Conservation (phyloP, 2,888 invertebrate species). For the Mechanitis messenoides region DNA sequence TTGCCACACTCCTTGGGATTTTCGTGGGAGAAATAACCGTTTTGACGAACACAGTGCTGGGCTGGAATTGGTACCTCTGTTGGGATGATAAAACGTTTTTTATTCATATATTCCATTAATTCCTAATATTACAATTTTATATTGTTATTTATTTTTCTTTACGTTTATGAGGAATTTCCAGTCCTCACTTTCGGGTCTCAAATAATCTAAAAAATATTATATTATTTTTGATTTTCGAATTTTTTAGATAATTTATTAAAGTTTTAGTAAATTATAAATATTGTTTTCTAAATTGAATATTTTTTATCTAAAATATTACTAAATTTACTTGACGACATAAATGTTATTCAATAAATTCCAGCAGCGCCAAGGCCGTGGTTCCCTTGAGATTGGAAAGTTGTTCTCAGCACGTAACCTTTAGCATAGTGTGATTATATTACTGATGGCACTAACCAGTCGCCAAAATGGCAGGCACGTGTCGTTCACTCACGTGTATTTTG, state of each 20-base stretch:
- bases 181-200: too few relatives aligned
- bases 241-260: too few relatives aligned
- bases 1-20: slow-evolving; percentile 86
- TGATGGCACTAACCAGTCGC: slow-evolving; percentile 34
- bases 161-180: too few relatives aligned
- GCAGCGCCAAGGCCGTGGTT: slow-evolving; percentile 51
- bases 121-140: background rate
- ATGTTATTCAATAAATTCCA: slow-evolving; percentile 30
- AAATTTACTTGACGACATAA: slow-evolving; percentile 19
- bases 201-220: too few relatives aligned
- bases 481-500: slow-evolving; percentile 30
- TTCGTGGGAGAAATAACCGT: slow-evolving; percentile 92
- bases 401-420: slow-evolving; percentile 46
- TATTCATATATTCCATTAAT: background rate
- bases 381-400: slow-evolving; percentile 73
- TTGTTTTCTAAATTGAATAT: too few relatives aligned
- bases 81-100: background rate
- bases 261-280: too few relatives aligned
- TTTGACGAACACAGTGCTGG: slow-evolving; percentile 85
- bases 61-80: slow-evolving; percentile 84
- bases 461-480: slow-evolving; percentile 34
- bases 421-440: slow-evolving; percentile 36
- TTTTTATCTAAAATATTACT: slow-evolving; percentile 15
- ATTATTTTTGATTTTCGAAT: too few relatives aligned
- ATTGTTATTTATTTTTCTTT: too few relatives aligned